Conservation (phyloP, 2,797 vertebrate genomes). For the Trachurus trachurus region DNA sequence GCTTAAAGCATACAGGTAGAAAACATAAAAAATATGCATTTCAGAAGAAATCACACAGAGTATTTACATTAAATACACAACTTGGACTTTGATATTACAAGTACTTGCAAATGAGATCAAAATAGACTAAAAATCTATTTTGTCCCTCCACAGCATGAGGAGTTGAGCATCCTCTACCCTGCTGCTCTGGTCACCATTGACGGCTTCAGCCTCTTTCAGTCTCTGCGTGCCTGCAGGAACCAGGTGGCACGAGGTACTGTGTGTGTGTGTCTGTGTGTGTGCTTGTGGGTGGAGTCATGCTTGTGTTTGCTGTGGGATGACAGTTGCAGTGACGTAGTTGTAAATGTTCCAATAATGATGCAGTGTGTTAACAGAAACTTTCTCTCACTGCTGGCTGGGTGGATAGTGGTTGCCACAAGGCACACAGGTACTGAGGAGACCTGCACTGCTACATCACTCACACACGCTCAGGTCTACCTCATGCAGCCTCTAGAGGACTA, state of each 20-base stretch:
- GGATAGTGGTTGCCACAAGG: slow-evolving; percentile 60
- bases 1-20: no score
- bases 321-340: not conserved
- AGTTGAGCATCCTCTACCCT: slow-evolving; percentile 96
- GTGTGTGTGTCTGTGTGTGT: slow-evolving; percentile 8
- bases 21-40: no score
- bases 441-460: not conserved
- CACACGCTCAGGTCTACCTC: not conserved
- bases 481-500: not conserved
- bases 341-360: not conserved
- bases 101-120: no score
- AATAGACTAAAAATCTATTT: no score
- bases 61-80: no score
- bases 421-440: slow-evolving; percentile 57
- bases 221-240: slow-evolving; percentile 97
- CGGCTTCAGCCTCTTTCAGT: slow-evolving; percentile 99
- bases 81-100: no score
- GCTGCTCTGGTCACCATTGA: slow-evolving; percentile 97
- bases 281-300: not conserved
- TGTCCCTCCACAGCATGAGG: slow-evolving; percentile 90
- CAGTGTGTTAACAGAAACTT: slow-evolving; percentile 34
- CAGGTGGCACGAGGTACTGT: slow-evolving; percentile 95
- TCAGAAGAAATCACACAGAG: no score
- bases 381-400: slow-evolving; percentile 50
- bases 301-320: not conserved